A percentile compares a stretch with the other conserved stretches of the same genome.
Conservation (phyloP, 1,140 invertebrate genomes). For the Heliconius nattereri region DNA sequence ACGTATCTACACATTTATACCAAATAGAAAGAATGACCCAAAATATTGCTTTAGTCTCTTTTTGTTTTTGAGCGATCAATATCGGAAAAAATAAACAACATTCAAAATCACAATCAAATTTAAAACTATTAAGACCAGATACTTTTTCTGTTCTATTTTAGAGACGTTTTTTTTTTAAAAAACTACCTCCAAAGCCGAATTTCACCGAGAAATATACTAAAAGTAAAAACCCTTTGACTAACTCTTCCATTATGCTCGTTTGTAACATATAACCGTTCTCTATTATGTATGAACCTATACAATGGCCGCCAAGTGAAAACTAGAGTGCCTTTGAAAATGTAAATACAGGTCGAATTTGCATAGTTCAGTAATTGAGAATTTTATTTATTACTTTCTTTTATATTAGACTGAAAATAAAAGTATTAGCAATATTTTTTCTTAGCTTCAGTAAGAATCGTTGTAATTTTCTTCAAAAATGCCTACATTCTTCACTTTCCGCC, state of each 20-base stretch:
- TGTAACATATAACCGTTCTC: background rate
- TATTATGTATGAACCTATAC: background rate
- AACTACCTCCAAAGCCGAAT: background rate
- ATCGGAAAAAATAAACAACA: no score
- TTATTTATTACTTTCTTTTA: background rate
- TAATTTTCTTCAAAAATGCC: no score
- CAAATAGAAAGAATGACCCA: no score
- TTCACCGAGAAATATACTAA: no score
- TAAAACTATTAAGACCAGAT: background rate
- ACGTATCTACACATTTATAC: no score
- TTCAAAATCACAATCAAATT: background rate
- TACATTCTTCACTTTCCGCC: no score
- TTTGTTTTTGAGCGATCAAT: no score
- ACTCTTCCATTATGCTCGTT: background rate
- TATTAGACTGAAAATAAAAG: no score
- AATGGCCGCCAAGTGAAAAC: background rate
- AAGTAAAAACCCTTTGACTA: background rate
- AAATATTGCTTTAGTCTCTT: no score
- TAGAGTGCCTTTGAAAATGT: background rate
- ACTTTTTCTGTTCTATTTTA: background rate
- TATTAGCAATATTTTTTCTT: no score
- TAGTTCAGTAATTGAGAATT: background rate
- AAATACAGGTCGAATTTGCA: background rate
- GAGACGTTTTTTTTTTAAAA: background rate
- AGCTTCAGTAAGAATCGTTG: no score